Base-by-base conservation (phyloP, 2,888 invertebrate genomes). In the Empis stercorea region DNA sequence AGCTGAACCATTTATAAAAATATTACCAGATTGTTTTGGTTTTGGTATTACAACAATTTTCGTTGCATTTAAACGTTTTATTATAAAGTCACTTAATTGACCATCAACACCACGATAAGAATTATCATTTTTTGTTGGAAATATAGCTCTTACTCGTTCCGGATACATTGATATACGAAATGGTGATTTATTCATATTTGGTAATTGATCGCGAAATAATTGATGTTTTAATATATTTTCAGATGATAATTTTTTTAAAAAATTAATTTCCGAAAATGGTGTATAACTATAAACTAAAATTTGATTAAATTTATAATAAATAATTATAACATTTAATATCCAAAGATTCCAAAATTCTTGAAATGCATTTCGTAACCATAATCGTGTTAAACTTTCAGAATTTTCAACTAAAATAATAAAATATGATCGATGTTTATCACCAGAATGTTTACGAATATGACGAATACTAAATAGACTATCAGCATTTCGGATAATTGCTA, bases 241-340 rank as follows among this genome's bases (percentile, higher is more conserved):
- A 1, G 45, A 38, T 0, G 50, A 30, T 1, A 65, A 52, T 32
- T 57, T 50, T 20, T 73, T 71, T 37, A 60, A 59, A 34, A 74
- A 66, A 53, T 69, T 27, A 7, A 27, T 56, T 20, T 70, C 56
- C 0, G 64, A 60, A 50, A 74, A 77, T 1, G 73, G 74, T 55
- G 75, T 74, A 52, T 74, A 78, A 1, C 71, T 68, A 51, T 71
- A 77, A 45, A 73, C 66, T 53, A 66, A 68, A 20, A 76, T 56
- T 3, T 62, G 57, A 10, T 62, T 47, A 3, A 54, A 30, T 0
- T 56, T 55, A 58, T 59, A 61, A 30, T 55, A 67, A 11, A 65
- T 53, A 4, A 67, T 58, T 9, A 62, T 62, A 6, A 63, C 60
- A 54, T 78, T 76, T 0, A 76, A 65, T 10, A 78, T 62, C 60